Percentiles rank a stretch among this genome's conserved stretches.
Evolutionary conservation across 2,888 invertebrate species (phyloP).

Genomic region (Mimumesa dahlbomi): DNA sequence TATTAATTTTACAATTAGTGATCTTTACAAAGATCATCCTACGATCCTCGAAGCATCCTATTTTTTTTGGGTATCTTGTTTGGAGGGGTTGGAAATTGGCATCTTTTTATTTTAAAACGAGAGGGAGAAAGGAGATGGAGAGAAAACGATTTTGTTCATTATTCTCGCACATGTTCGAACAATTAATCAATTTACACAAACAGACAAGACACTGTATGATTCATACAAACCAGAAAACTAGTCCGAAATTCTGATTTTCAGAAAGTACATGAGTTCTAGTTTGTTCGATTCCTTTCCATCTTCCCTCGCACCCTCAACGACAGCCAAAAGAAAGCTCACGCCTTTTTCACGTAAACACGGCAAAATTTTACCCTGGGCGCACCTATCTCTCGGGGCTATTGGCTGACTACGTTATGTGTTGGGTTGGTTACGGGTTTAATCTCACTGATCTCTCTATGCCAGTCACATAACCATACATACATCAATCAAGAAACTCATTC

Average conservation of each 20-base stretch:
- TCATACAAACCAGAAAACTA: too few species aligned
- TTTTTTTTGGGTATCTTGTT: conserved; percentile 62
- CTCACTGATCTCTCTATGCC: conserved; percentile 61
- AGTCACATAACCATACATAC: conserved; percentile 43
- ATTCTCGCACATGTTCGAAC: too few species aligned
- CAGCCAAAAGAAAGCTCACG: conserved; percentile 40
- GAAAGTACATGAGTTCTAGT: too few species aligned
- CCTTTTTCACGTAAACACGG: conserved; percentile 63
- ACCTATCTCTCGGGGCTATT: conserved; percentile 74
- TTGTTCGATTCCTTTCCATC: conserved; percentile 34
- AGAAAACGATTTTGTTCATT: conserved; percentile 7
- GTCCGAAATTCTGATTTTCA: background rate
- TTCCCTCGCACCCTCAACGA: conserved; percentile 9
- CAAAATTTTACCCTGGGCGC: conserved; percentile 72
- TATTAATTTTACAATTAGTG: conserved; percentile 25
- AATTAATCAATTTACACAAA: too few species aligned
- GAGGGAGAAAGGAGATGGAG: conserved; percentile 35
- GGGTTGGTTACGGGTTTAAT: conserved; percentile 79
- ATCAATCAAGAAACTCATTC: conserved; percentile 22
- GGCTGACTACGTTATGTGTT: conserved; percentile 78
- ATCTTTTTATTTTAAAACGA: conserved; percentile 50
- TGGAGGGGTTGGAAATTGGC: conserved; percentile 67
- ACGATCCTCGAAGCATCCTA: conserved; percentile 47
- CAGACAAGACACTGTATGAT: too few species aligned
- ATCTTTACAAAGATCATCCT: conserved; percentile 25